Evolutionary conservation across 2,113 vertebrate genomes (phyloP), one percentile per base, ranked within the genome.

Genomic region (Hippoglossus stenolepis): DNA sequence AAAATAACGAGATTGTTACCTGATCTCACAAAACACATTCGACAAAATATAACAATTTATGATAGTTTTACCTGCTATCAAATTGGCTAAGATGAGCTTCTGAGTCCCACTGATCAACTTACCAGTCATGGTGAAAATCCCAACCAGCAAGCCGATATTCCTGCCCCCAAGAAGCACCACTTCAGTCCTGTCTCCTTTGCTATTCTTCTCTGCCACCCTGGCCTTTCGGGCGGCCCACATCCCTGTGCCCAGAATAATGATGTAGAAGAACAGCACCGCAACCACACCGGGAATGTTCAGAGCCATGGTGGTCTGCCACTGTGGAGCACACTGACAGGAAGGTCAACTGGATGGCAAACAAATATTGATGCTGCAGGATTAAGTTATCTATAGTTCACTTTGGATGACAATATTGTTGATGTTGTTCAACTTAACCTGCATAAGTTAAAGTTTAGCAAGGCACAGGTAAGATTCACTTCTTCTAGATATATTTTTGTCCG

Each of bases 221-320:
- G 92, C 91, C 87, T 93, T 95, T 56, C 51, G 65, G 35, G 95
- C 90, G 10, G 94, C 95, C 94, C 94, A 96, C 3, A 95, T 64
- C 43, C 95, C 95, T 8, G 81, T 92, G 20, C 85, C 93, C 68
- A 96, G 86, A 66, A 91, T 93, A 38, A 94, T 2, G 0, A 20
- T 47, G 24, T 95, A 95, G 90, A 96, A 95, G 3, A 92, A 38
- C 43, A 89, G 79, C 61, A 94, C 72, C 2, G 90, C 90, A 21
- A 94, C 43, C 67, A 95, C 85, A 12, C 84, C 86, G 0, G 84
- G 61, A 17, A 90, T 51, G 65, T 88, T 85, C 17, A 88, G 21
- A 57, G 63, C 77, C 84, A 90, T 90, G 68, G 3, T 53, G 12
- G 9, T 20, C 14, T 7, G 49, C 28, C 1, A 57, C 40, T 47